phyloP scores from a whole-genome alignment of 2,797 vertebrate species.

The Betta splendens region DNA sequence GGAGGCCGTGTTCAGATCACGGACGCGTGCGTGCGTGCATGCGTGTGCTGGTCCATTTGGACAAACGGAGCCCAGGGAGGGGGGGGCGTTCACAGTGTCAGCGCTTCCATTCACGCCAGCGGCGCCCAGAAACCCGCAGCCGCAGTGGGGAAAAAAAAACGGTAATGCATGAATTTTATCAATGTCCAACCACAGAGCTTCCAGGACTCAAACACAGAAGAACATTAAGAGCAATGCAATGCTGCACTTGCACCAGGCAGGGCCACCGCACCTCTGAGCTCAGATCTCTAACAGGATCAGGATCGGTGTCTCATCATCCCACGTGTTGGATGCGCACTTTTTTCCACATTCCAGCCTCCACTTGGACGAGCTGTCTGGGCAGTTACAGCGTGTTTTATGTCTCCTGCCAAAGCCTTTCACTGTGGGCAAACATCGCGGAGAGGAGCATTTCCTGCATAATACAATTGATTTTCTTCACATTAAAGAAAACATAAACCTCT shows the following conservation, averaged over 20 bases:
- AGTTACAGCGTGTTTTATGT: slow-evolving; percentile 34
- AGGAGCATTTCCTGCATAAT: slow-evolving; percentile 48
- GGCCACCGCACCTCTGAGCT: neutral
- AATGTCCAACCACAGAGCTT: slow-evolving; percentile 1
- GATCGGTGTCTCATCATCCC: neutral
- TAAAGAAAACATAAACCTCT: slow-evolving; percentile 71
- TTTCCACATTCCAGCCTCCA: slow-evolving; percentile 1
- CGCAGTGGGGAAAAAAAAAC: slow-evolving; percentile 17
- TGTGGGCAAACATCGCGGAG: slow-evolving; percentile 38
- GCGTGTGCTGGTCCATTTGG: slow-evolving; percentile 13
- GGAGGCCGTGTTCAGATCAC: slow-evolving; percentile 5
- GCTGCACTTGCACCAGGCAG: slow-evolving; percentile 4
- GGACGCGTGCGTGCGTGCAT: neutral
- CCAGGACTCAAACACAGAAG: slow-evolving; percentile 1
- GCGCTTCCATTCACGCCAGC: slow-evolving; percentile 7
- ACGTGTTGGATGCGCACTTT: neutral
- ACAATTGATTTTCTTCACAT: slow-evolving; percentile 66
- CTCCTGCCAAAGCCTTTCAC: slow-evolving; percentile 6
- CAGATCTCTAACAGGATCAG: neutral
- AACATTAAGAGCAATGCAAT: neutral
- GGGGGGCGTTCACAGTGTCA: slow-evolving; percentile 22
- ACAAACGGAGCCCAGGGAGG: slow-evolving; percentile 35
- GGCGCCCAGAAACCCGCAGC: slow-evolving; percentile 13
- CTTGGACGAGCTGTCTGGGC: neutral
- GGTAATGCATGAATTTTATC: slow-evolving; percentile 23